A percentile compares a stretch with the other conserved stretches of the same genome.
These are phyloP conservation scores for Gyrodactylus salaris DNA, from an alignment of 1,140 invertebrate species.

Conservation along the genomic window DNA sequence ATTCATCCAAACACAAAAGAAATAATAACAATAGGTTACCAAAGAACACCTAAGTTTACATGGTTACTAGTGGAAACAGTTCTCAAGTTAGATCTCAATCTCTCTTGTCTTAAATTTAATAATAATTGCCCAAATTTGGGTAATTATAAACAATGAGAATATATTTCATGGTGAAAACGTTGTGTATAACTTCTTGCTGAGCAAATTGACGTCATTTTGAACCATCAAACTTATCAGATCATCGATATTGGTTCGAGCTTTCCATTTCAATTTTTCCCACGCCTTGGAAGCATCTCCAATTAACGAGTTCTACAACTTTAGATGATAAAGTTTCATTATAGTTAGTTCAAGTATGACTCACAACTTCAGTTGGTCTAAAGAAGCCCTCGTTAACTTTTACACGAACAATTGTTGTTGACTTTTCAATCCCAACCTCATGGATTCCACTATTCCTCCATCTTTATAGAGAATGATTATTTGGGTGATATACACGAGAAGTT, in stretches of 20 bases:
- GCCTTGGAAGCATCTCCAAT: conserved; percentile 6
- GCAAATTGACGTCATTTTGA: conserved; percentile 38
- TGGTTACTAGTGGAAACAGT: too few species aligned
- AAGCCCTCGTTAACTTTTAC: conserved; percentile 67
- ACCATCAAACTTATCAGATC: conserved; percentile 77
- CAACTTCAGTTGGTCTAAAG: conserved; percentile 86
- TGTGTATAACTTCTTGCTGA: too few species aligned
- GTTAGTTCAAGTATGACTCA: conserved; percentile 53
- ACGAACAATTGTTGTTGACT: conserved; percentile 37
- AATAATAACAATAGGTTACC: too few species aligned
- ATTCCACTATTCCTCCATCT: conserved; percentile 53
- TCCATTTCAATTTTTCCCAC: conserved; percentile 3
- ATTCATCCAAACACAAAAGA: too few species aligned
- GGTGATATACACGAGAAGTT: conserved; percentile 1
- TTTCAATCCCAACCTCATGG: conserved; percentile 53
- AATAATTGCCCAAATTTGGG: too few species aligned
- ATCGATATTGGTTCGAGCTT: conserved; percentile 20
- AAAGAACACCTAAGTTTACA: too few species aligned
- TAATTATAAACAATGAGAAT: too few species aligned
- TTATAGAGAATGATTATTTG: conserved; percentile 7
- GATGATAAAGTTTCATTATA: conserved; percentile 37
- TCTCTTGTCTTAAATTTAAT: too few species aligned
- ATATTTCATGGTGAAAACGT: too few species aligned
- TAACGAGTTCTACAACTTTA: background rate
- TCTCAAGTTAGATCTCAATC: too few species aligned